phyloP scores from a whole-genome alignment of 2,113 vertebrate genomes.

The Mustela lutreola region DNA sequence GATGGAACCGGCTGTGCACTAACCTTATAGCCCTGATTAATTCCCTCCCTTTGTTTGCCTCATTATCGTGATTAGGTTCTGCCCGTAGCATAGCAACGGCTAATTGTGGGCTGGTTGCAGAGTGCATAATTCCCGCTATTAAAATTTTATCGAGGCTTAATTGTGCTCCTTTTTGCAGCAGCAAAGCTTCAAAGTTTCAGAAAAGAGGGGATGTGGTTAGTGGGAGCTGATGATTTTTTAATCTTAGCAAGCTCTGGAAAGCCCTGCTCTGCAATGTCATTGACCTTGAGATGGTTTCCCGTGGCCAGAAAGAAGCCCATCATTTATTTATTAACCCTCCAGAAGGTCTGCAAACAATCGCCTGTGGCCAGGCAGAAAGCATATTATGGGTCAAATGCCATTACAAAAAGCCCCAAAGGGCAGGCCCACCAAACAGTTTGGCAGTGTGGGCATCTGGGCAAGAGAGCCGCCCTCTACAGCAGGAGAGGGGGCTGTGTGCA shows the following conservation, averaged over 20 bases:
- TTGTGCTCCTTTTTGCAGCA: slow-evolving; percentile 67
- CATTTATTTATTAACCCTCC: slow-evolving; percentile 82
- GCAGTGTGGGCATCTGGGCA: not conserved
- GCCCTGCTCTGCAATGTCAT: slow-evolving; percentile 38
- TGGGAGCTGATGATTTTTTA: slow-evolving; percentile 79
- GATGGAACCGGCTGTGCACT: slow-evolving; percentile 61
- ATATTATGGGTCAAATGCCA: slow-evolving; percentile 76
- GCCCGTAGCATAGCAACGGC: slow-evolving; percentile 86
- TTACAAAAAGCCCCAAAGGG: slow-evolving; percentile 66
- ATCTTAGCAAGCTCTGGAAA: slow-evolving; percentile 76
- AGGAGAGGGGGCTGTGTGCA: not conserved
- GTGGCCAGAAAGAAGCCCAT: slow-evolving; percentile 76
- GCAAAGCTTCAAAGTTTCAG: slow-evolving; percentile 74
- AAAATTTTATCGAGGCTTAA: slow-evolving; percentile 81
- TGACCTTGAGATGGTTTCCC: slow-evolving; percentile 81
- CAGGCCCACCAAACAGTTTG: not conserved
- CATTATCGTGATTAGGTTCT: slow-evolving; percentile 76
- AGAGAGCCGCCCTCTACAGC: not conserved
- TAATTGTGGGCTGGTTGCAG: slow-evolving; percentile 83
- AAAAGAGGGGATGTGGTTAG: slow-evolving; percentile 79
- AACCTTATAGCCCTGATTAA: slow-evolving; percentile 84
- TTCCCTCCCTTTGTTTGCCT: slow-evolving; percentile 81
- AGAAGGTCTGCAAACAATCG: slow-evolving; percentile 75
- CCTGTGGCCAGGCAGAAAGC: slow-evolving; percentile 62
- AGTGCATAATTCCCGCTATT: slow-evolving; percentile 82